Percentiles rank a stretch among this genome's conserved stretches.
Evolutionary conservation across 2,888 invertebrate genomes (phyloP).

Genomic region (Plusia festucae): DNA sequence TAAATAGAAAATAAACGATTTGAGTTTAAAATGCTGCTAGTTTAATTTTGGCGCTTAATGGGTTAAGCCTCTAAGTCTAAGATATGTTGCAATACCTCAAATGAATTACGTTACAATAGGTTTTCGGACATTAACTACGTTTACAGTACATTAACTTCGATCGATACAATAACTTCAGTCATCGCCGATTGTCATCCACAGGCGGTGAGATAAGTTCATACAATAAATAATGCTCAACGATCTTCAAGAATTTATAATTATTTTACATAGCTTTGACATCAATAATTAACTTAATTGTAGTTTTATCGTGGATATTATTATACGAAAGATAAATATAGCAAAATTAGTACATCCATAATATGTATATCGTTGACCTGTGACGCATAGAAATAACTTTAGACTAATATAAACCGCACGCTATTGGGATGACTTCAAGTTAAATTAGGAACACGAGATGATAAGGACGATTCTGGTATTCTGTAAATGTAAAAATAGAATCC

Average conservation of each 20-base stretch:
- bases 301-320: conserved; percentile 23
- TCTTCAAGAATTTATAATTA: neutral
- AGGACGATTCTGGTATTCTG: neutral
- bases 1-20: too few relatives aligned
- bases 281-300: conserved; percentile 12
- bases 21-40: too few relatives aligned
- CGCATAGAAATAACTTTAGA: conserved; percentile 43
- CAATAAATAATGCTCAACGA: conserved; percentile 3
- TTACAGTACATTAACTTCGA: conserved; percentile 49
- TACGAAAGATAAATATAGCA: conserved; percentile 24
- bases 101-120: conserved; percentile 35
- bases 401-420: conserved; percentile 36
- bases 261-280: conserved; percentile 13
- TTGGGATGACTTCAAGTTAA: conserved; percentile 20
- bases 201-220: conserved; percentile 35
- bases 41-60: too few relatives aligned
- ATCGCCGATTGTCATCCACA: conserved; percentile 37
- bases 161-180: conserved; percentile 40
- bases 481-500: neutral
- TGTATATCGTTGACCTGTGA: conserved; percentile 39
- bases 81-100: conserved; percentile 1
- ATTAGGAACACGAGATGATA: conserved; percentile 15
- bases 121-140: conserved; percentile 46
- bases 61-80: conserved; percentile 8
- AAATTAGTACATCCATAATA: conserved; percentile 26